Evolutionary conservation across 2,797 vertebrate species (phyloP).

Genomic region (Siniperca scherzeri): DNA sequence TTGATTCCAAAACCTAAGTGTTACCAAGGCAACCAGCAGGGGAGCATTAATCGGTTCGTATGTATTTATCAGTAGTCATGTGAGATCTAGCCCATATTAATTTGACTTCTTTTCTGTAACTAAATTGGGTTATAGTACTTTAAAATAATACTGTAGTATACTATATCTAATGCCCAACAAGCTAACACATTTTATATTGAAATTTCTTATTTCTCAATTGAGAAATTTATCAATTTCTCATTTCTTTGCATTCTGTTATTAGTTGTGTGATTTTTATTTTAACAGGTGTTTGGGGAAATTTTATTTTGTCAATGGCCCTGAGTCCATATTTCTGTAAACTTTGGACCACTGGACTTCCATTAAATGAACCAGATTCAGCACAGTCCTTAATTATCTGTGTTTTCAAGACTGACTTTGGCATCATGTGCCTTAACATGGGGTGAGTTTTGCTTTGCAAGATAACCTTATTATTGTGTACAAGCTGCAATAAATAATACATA

Average conservation of each 20-base stretch:
- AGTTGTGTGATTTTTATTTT: neutral
- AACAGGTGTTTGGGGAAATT: neutral
- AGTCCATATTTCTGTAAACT: neutral
- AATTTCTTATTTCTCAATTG: neutral
- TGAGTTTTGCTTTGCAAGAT: neutral
- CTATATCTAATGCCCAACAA: neutral
- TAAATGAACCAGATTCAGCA: neutral
- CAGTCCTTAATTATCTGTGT: neutral
- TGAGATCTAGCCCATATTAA: neutral
- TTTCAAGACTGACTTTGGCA: neutral
- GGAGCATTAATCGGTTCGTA: too few species aligned
- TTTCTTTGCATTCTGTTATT: neutral
- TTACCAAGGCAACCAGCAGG: slow-evolving; percentile 32
- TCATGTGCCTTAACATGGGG: neutral
- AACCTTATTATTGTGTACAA: neutral
- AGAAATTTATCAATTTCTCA: too few species aligned
- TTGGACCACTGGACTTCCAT: neutral
- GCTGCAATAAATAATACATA: neutral
- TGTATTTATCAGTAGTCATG: neutral
- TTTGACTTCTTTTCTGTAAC: neutral
- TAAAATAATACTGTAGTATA: neutral
- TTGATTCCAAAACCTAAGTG: slow-evolving; percentile 1
- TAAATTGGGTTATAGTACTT: neutral
- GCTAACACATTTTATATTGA: neutral
- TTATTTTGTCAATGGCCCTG: neutral